phyloP scores from a whole-genome alignment of 2,797 vertebrate genomes.

The Poeciliopsis gracilis region DNA sequence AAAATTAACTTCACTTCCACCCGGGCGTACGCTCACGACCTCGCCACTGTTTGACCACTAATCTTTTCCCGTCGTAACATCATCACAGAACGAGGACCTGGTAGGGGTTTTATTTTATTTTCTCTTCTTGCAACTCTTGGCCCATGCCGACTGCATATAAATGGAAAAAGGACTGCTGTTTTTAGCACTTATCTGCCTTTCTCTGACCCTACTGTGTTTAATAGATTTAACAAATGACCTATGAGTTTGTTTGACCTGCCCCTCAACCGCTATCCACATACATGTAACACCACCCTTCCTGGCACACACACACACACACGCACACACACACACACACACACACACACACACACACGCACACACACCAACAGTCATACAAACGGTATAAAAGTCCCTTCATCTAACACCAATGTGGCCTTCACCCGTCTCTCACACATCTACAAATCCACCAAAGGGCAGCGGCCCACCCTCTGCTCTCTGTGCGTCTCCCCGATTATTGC shows the following conservation, averaged over 20 bases:
- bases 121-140: neutral
- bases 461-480: conserved; percentile 22
- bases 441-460: conserved; percentile 26
- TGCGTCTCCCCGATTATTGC: conserved; percentile 59
- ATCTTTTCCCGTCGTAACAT: neutral
- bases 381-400: conserved; percentile 35
- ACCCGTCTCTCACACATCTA: conserved; percentile 23
- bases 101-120: neutral
- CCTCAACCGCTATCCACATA: conserved; percentile 17
- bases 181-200: conserved; percentile 30
- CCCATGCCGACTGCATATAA: conserved; percentile 5
- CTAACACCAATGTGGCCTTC: conserved; percentile 18
- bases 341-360: conserved; percentile 22
- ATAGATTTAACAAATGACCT: conserved; percentile 60
- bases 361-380: conserved; percentile 17
- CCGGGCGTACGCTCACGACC: neutral
- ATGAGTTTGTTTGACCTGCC: conserved; percentile 51
- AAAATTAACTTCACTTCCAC: neutral
- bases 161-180: conserved; percentile 1
- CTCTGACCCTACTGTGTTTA: conserved; percentile 52
- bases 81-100: neutral
- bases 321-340: conserved; percentile 10
- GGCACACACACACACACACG: conserved; percentile 23
- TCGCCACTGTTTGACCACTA: neutral
- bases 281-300: conserved; percentile 61